phyloP scores from a whole-genome alignment of 1,140 invertebrate genomes.

The Ceratina japonica region DNA sequence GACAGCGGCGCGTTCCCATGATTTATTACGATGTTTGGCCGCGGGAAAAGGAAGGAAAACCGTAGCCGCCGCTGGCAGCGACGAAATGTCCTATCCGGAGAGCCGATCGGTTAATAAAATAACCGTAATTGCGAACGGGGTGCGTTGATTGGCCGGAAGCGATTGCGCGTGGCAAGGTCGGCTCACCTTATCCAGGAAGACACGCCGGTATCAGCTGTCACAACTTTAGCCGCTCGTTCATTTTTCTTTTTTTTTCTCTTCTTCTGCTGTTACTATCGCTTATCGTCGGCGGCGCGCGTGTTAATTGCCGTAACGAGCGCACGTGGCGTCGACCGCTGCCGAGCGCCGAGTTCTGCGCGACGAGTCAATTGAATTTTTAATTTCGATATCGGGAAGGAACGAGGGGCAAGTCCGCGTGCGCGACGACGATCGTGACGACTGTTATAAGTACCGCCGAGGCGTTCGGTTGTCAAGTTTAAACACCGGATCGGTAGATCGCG shows the following conservation, averaged over 20 bases:
- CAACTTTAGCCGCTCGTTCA: conserved; percentile 40
- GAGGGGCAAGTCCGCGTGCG: neutral
- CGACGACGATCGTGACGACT: too few species aligned
- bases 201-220: conserved; percentile 55
- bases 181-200: conserved; percentile 56
- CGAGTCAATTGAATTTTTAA: neutral
- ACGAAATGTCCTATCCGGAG: conserved; percentile 6
- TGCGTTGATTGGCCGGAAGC: conserved; percentile 53
- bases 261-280: conserved; percentile 11
- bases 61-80: neutral
- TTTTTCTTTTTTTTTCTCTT: conserved; percentile 8
- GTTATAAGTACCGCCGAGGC: too few species aligned
- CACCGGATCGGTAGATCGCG: too few species aligned
- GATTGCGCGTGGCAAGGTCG: conserved; percentile 54
- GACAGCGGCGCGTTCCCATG: neutral
- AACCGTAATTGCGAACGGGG: conserved; percentile 37
- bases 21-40: conserved; percentile 29
- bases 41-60: neutral
- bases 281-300: conserved; percentile 1
- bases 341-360: too few species aligned
- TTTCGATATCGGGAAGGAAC: too few species aligned
- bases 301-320: too few species aligned
- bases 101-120: conserved; percentile 33
- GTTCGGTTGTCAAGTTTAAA: neutral
- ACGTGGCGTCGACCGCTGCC: too few species aligned